Conservation (phyloP, 2,888 invertebrate species). For the Camponotus fellah region DNA sequence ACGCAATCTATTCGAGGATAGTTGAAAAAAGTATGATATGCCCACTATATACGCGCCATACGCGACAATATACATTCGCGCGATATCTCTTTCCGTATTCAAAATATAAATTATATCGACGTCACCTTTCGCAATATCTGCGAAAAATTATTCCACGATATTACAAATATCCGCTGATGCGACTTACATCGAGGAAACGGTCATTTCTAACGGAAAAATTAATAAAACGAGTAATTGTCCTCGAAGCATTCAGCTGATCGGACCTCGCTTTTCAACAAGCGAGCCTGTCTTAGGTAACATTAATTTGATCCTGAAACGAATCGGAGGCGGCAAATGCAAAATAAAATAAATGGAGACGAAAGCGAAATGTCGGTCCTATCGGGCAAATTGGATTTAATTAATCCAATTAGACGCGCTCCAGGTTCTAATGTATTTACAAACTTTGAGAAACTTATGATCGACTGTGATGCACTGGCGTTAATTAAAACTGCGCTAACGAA, state of each 20-base stretch:
- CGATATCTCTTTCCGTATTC: not conserved
- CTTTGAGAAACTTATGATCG: conserved; percentile 50
- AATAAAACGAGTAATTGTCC: not conserved
- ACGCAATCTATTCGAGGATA: conserved; percentile 16
- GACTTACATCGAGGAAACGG: not conserved
- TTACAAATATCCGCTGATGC: not conserved
- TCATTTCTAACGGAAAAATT: not conserved
- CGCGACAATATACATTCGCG: conserved; percentile 16
- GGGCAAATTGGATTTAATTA: conserved; percentile 40
- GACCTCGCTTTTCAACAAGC: conserved; percentile 5
- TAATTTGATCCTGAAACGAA: conserved; percentile 27
- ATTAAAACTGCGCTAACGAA: conserved; percentile 49
- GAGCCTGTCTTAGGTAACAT: conserved; percentile 13
- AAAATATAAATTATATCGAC: conserved; percentile 38
- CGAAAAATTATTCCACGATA: conserved; percentile 13
- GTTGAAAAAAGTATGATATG: conserved; percentile 12
- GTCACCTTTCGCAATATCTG: not conserved
- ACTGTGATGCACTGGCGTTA: conserved; percentile 35
- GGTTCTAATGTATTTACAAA: conserved; percentile 48
- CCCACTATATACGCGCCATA: not conserved
- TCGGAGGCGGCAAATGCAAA: not conserved
- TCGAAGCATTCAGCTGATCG: not conserved
- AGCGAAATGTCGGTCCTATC: conserved; percentile 39
- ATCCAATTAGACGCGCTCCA: conserved; percentile 38
- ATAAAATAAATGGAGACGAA: conserved; percentile 44